Evolutionary conservation across 2,888 invertebrate species (phyloP), one percentile per base, ranked within the genome.

Genomic region (Rambutsinella grinnellia): DNA sequence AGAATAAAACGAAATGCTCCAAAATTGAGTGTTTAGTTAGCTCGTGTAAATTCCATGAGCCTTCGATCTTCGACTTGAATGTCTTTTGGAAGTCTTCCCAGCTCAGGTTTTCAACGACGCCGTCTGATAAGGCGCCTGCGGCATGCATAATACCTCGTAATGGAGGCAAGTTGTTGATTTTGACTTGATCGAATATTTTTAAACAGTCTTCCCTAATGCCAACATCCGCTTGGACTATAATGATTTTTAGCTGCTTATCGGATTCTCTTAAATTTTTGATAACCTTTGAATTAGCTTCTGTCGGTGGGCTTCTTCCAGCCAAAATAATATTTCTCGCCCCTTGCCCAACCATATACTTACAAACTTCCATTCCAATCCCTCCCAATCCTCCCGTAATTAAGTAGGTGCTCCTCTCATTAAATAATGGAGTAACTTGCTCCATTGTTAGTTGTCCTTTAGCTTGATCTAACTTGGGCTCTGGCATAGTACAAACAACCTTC

Each of bases 311-410:
- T 61, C 80, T 19, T 10, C 79, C 69, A 2, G 57, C 71, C 27
- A 80, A 60, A 17, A 79, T 28, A 0, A 80, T 23, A 47, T 75
- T 19, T n/a, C 58, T 61, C 6, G 77, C 79, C 3, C 81, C 81
- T 10, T 58, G 27, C 0, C 13, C 46, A 3, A 68, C 13, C 79
- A 81, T 81, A 71, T 76, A 81, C 60, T 79, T 79, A 0, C 56
- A 53, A 17, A 81, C 77, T 57, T 81, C 81, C 24, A 81, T 15
- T 0, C 81, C 81, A 58, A 79, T 75, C 10, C 79, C 81, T 0
- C 71, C 70, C 19, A 69, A 19, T 3, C 68, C 75, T 23, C 68
- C 68, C 3, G 75, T 68, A 15, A 76, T 63, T 2, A 76, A 3
- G 27, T 76, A 76, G 0, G 74, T 74, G 23, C 61, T 61, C 3